Evolutionary conservation across 2,113 vertebrate species (phyloP).

Genomic region (Tiliqua scincoides): DNA sequence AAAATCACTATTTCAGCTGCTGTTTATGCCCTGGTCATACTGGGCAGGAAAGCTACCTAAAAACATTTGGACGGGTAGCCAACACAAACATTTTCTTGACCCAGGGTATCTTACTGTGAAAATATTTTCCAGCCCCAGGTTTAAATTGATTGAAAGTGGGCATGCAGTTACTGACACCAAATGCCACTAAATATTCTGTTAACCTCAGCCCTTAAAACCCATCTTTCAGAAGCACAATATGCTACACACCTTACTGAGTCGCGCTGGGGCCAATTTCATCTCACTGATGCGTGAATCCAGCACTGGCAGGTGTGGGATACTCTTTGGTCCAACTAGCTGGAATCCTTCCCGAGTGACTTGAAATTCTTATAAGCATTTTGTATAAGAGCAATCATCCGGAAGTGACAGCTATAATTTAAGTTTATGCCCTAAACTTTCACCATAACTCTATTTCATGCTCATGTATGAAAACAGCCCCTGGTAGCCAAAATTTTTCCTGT

Average conservation of each 20-base stretch:
- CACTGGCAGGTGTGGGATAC: constrained; percentile 51
- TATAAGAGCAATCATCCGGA: constrained; percentile 49
- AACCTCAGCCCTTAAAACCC: constrained; percentile 42
- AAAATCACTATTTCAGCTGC: neutral
- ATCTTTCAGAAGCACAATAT: neutral
- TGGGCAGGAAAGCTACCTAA: neutral
- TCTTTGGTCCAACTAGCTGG: constrained; percentile 62
- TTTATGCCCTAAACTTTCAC: constrained; percentile 35
- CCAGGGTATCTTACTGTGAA: neutral
- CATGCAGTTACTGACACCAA: constrained; percentile 13
- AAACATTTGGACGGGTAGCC: neutral
- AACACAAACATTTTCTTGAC: neutral
- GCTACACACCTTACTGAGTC: neutral
- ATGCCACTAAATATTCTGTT: constrained; percentile 4
- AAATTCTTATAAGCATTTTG: constrained; percentile 50
- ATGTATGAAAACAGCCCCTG: neutral
- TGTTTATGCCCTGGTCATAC: neutral
- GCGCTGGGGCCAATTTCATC: constrained; percentile 63
- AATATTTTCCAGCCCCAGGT: neutral
- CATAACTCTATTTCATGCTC: constrained; percentile 27
- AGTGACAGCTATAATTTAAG: constrained; percentile 46
- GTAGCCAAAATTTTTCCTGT: constrained; percentile 33
- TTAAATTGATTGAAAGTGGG: constrained; percentile 22
- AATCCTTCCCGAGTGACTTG: constrained; percentile 48
- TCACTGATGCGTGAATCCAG: constrained; percentile 50